phyloP scores from a whole-genome alignment of 2,888 invertebrate genomes.

The Drosophila anomelani region DNA sequence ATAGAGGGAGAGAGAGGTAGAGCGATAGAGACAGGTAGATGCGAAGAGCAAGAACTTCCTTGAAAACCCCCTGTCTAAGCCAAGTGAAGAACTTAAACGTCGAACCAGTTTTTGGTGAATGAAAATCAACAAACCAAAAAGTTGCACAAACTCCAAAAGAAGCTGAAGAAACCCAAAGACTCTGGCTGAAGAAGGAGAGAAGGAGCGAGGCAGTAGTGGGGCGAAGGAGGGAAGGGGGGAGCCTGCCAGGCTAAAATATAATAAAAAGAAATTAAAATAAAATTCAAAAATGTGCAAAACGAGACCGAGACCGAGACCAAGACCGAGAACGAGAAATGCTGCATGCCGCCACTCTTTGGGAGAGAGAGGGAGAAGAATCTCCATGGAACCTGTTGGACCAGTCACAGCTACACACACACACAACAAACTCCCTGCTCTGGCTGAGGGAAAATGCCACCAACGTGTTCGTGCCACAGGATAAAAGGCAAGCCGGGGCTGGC shows the following conservation, averaged over 20 bases:
- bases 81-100: constrained; percentile 57
- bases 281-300: constrained; percentile 81
- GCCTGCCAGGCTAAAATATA: constrained; percentile 67
- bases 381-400: constrained; percentile 81
- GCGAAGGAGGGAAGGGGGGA: background rate
- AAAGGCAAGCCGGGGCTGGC: constrained; percentile 51
- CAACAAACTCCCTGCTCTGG: constrained; percentile 3
- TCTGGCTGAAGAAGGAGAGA: constrained; percentile 2
- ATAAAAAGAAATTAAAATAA: constrained; percentile 80
- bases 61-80: constrained; percentile 67
- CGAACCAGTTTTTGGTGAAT: constrained; percentile 81
- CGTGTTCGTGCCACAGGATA: constrained; percentile 71
- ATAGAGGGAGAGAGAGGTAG: background rate
- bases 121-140: constrained; percentile 76
- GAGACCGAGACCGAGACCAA: constrained; percentile 61
- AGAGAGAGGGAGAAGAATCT: constrained; percentile 59
- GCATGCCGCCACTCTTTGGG: constrained; percentile 66
- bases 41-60: constrained; percentile 68
- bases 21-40: constrained; percentile 5
- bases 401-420: constrained; percentile 60
- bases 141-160: constrained; percentile 54
- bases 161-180: constrained; percentile 40
- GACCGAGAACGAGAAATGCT: constrained; percentile 57
- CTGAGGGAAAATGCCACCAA: constrained; percentile 69
- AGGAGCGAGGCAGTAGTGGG: background rate